Evolutionary conservation across 2,888 invertebrate genomes (phyloP).

Genomic region (Diabrotica balteata): DNA sequence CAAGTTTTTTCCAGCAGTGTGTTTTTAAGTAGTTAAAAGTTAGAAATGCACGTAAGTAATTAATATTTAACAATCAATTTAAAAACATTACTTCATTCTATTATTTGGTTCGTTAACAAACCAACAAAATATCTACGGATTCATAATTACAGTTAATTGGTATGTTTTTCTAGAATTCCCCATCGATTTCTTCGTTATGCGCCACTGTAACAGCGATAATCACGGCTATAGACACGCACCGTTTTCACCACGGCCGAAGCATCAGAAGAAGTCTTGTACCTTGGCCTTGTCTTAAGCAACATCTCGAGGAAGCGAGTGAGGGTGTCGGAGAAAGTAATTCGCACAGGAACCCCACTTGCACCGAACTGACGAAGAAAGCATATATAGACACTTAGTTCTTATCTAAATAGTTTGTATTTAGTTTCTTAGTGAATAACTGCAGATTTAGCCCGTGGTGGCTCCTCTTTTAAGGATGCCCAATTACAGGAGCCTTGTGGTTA

Average conservation of each 20-base stretch:
- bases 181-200: too few species aligned
- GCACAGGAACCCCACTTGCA: constrained; percentile 29
- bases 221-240: neutral
- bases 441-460: constrained; percentile 45
- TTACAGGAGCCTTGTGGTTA: constrained; percentile 69
- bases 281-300: constrained; percentile 47
- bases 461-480: constrained; percentile 63
- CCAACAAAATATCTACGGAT: too few species aligned
- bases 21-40: too few species aligned
- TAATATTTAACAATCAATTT: too few species aligned
- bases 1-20: too few species aligned
- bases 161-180: too few species aligned
- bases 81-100: too few species aligned
- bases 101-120: too few species aligned
- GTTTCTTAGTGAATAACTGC: constrained; percentile 53
- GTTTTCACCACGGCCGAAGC: constrained; percentile 14
- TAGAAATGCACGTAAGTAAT: too few species aligned
- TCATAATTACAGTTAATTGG: too few species aligned
- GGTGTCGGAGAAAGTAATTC: constrained; percentile 42
- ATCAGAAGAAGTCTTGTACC: constrained; percentile 42
- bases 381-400: constrained; percentile 50
- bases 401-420: constrained; percentile 47
- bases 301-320: constrained; percentile 31
- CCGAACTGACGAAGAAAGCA: constrained; percentile 42
- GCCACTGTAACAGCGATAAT: too few species aligned